Conservation (phyloP, 2,888 invertebrate genomes). For the Xestia xanthographa region DNA sequence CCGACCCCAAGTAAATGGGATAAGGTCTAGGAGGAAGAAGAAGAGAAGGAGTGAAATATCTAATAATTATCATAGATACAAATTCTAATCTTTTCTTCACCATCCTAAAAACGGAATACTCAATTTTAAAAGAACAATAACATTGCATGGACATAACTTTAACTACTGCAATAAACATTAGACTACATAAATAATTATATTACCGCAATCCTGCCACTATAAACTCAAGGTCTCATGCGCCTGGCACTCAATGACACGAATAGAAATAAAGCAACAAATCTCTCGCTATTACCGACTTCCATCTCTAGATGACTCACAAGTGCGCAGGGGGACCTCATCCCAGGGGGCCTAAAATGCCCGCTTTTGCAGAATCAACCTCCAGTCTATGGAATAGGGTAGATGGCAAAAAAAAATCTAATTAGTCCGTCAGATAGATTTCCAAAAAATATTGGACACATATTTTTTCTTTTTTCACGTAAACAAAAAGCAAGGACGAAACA, state of each 20-base stretch:
- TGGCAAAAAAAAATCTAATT: too few species aligned
- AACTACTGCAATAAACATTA: not conserved
- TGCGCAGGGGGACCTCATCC: slow-evolving; percentile 48
- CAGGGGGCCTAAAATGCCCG: not conserved
- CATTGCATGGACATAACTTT: not conserved
- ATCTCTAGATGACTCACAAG: slow-evolving; percentile 42
- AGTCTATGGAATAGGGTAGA: too few species aligned
- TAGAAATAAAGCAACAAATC: slow-evolving; percentile 41
- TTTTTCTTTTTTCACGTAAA: too few species aligned
- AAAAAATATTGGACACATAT: too few species aligned
- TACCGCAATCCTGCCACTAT: not conserved
- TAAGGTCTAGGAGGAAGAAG: too few species aligned
- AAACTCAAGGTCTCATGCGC: slow-evolving; percentile 13
- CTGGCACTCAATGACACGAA: slow-evolving; percentile 37
- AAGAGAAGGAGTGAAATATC: too few species aligned
- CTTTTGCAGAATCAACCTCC: not conserved
- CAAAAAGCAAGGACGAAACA: too few species aligned
- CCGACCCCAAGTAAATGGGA: too few species aligned
- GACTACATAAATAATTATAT: not conserved
- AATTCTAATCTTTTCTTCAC: not conserved
- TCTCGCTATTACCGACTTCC: slow-evolving; percentile 27
- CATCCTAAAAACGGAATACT: not conserved
- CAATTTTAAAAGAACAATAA: not conserved
- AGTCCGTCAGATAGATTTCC: too few species aligned
- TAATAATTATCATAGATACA: not conserved